Evolutionary conservation across 2,888 invertebrate species (phyloP).

Genomic region (Tubulanus polymorphus): DNA sequence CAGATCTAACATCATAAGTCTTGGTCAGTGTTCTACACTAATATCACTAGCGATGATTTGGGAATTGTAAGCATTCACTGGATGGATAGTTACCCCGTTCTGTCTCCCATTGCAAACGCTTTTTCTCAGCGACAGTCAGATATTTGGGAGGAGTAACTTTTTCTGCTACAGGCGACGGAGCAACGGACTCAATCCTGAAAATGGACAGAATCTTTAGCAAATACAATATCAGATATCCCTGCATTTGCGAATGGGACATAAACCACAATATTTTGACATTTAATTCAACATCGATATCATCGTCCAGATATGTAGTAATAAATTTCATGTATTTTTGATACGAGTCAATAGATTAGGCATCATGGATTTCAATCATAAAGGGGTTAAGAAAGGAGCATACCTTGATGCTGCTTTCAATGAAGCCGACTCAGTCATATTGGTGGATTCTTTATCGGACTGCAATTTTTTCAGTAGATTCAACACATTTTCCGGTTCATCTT

Average conservation of each 20-base stretch:
- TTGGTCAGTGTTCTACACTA: too few relatives aligned
- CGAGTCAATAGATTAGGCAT: too few relatives aligned
- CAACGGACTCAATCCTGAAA: not conserved
- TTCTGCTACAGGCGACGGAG: not conserved
- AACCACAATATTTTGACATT: not conserved
- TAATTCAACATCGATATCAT: too few relatives aligned
- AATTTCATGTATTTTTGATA: too few relatives aligned
- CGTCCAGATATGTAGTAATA: too few relatives aligned
- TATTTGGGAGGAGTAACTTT: not conserved
- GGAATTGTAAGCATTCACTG: too few relatives aligned
- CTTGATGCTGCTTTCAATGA: too few relatives aligned
- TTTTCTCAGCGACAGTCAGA: conserved; percentile 67
- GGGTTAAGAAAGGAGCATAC: too few relatives aligned
- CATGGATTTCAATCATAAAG: too few relatives aligned
- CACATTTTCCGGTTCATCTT: not conserved
- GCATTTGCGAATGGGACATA: not conserved
- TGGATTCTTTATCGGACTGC: not conserved
- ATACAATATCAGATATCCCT: too few relatives aligned
- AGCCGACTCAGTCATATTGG: not conserved
- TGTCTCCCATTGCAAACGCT: conserved; percentile 87
- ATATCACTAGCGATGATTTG: too few relatives aligned
- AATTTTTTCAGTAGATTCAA: not conserved
- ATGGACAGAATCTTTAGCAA: not conserved
- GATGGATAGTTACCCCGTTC: conserved; percentile 71
- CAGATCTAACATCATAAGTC: too few relatives aligned